Evolutionary conservation across 2,113 vertebrate genomes (phyloP).

Genomic region (Microcebus jonahi): DNA sequence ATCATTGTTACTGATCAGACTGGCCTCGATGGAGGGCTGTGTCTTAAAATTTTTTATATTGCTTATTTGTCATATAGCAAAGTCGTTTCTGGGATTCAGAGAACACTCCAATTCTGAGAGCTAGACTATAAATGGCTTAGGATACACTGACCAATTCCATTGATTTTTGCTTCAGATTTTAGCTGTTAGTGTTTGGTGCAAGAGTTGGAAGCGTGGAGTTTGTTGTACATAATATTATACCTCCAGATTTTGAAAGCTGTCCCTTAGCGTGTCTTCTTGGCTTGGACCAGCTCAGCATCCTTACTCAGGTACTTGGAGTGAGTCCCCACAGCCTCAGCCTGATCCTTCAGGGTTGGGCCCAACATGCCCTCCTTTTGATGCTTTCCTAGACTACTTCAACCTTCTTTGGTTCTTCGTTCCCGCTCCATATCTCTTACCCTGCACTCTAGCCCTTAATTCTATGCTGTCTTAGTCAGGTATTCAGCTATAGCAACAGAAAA

Average conservation of each 20-base stretch:
- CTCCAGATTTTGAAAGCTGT: neutral
- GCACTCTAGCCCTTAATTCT: neutral
- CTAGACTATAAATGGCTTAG: neutral
- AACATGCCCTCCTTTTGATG: neutral
- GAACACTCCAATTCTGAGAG: neutral
- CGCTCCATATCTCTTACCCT: neutral
- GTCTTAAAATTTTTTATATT: neutral
- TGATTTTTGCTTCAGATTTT: conserved; percentile 34
- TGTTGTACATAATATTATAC: neutral
- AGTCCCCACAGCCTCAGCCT: neutral
- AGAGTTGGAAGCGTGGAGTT: neutral
- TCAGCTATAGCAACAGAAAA: too few species aligned
- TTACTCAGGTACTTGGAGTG: neutral
- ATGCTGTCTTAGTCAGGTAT: neutral
- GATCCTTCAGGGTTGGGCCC: neutral
- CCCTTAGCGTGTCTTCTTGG: neutral
- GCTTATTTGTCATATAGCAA: neutral
- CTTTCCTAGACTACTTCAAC: neutral
- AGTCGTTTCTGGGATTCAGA: neutral
- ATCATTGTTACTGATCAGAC: neutral
- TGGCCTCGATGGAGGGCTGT: neutral
- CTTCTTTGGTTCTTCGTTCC: neutral
- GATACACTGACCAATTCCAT: neutral
- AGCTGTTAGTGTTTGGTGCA: neutral
- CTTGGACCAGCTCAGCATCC: neutral